Evolutionary conservation across 2,113 vertebrate species (phyloP), one percentile per base, ranked within the genome.

Genomic region (Dascyllus trimaculatus): DNA sequence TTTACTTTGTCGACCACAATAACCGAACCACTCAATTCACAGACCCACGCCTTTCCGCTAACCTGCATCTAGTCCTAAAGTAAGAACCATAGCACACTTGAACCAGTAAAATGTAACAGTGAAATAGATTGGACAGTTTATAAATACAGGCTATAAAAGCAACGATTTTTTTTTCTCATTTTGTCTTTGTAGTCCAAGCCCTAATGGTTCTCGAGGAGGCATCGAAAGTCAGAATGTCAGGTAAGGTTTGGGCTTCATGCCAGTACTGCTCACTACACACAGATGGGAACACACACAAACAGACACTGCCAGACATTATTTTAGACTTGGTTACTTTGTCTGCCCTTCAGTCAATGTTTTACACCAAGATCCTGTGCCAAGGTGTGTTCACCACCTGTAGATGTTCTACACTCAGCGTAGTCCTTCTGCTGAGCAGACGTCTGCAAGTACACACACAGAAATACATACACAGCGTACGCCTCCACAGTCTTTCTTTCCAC

Each of bases 1-100:
- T 99, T 88, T 99, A 99, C 94, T 99, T 99, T 78, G 98, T 99
- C 77, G 98, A 99, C 94, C 98, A 99, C 95, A 99, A 99, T 95
- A 99, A 99, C 95, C 96, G 98, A 71, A 99, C 98, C 73, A 99
- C 98, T 29, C 98, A 99, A 87, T 99, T 99, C 93, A 99, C 98
- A 24, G 98, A 99, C 88, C 98, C 98, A 0, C 96, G 98, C 26
- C 96, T 99, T 57, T 99, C 98, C 0, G 98, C 98, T 76, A 99
- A 99, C 94, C 95, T 99, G 89, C 98, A 99, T 92, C 94, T 97
- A 64, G 97, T 99, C 82, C 94, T 99, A 22, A 99, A 99, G 98
- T 99, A 89, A 97, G 97, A 94, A 21, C 8, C 19, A 1, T 56
- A 11, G 19, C 0, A 5, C 8, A 19, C 1, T 22, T 13, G 8